Evolutionary conservation across 2,113 vertebrate genomes (phyloP).

Genomic region (Limanda limanda): DNA sequence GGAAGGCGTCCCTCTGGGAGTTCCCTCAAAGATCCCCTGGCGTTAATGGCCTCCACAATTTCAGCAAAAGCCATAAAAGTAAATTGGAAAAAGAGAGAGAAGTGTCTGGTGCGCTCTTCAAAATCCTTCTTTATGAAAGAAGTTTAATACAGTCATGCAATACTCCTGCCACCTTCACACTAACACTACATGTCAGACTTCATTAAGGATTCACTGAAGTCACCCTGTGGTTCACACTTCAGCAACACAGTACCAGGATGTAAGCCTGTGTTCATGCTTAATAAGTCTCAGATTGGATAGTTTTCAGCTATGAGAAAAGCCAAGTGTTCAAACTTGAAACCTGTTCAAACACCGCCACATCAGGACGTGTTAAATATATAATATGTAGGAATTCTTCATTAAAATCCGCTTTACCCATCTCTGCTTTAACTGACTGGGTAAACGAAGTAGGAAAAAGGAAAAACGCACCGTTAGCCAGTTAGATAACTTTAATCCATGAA

Average conservation of each 20-base stretch:
- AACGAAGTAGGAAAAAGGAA: no score
- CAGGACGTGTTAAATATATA: background rate
- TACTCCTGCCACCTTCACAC: background rate
- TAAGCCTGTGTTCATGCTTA: no score
- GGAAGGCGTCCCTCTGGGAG: constrained; percentile 43
- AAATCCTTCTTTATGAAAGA: constrained; percentile 1
- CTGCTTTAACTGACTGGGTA: no score
- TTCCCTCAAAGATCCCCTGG: constrained; percentile 53
- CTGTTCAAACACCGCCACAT: background rate
- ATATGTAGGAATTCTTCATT: no score
- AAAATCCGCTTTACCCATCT: no score
- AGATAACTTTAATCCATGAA: no score
- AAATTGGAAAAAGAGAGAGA: constrained; percentile 58
- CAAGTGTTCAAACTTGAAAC: no score
- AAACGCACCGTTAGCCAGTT: no score
- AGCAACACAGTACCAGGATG: background rate
- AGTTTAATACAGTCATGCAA: background rate
- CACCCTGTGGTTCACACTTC: no score
- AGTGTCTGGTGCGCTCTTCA: constrained; percentile 19
- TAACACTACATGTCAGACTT: constrained; percentile 2
- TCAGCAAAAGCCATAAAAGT: constrained; percentile 64
- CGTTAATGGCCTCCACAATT: constrained; percentile 63
- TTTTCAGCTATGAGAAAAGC: no score
- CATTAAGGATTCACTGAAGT: background rate
- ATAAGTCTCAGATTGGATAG: no score